Evolutionary conservation across 2,113 vertebrate species (phyloP), one percentile per base, ranked within the genome.

Genomic region (Chaenocephalus aceratus): DNA sequence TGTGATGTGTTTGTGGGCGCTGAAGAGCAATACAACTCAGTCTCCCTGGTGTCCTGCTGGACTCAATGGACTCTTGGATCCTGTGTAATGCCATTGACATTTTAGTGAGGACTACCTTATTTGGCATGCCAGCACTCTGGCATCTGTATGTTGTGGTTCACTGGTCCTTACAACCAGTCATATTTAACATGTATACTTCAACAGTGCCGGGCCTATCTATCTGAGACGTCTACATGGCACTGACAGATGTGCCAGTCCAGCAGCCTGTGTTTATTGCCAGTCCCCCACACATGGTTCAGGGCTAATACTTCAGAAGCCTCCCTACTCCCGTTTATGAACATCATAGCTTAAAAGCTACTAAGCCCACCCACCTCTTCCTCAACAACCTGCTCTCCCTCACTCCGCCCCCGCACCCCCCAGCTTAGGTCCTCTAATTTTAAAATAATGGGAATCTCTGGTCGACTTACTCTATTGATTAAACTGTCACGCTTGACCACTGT

Each of bases 401-500:
- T 30, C 53, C 48, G 64, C 48, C 48, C 9, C 52, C 12, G 2
- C 30, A 30, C 63, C 10, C 9, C 36, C 59, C 21, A 13, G 52
- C 36, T 5, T 6, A 0, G 13, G 4, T 70, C 72, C 77, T 82
- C 30, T 69, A 72, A 61, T 81, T 83, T 87, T 23, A 77, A 85
- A 86, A 89, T 77, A 86, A 90, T 77, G 72, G 67, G 62, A 86
- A 87, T 89, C 76, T 58, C 59, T 45, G 54, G 21, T 67, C 80
- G 75, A 77, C 64, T 65, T 80, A 79, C 73, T 52, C 67, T 80
- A 91, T 91, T 91, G 92, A 94, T 94, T 93, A 90, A 93, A 93
- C 75, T 89, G 91, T 93, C 93, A 93, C 79, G 82, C 58, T 78
- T 71, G 79, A 78, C 68, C 72, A 58, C 65, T 57, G 75, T 91